Conservation (phyloP, 2,888 invertebrate genomes). For the Coelinius sp. region DNA sequence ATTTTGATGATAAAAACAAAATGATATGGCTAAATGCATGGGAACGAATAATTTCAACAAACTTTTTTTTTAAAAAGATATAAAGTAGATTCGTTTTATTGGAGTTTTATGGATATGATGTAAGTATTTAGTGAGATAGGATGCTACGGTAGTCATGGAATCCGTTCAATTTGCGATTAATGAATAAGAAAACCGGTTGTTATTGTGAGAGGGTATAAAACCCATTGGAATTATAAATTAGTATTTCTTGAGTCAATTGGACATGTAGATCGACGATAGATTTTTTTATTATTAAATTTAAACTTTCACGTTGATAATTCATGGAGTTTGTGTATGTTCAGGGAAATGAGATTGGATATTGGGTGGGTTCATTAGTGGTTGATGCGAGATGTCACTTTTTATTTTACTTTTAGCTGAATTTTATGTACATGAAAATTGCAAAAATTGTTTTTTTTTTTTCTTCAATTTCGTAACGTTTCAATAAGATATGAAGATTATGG, state of each 20-base stretch:
- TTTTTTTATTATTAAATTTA: constrained; percentile 10
- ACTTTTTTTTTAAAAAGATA: neutral
- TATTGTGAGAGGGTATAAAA: neutral
- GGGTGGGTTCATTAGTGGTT: neutral
- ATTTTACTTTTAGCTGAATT: neutral
- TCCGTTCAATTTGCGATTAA: constrained; percentile 2
- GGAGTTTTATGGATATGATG: constrained; percentile 2
- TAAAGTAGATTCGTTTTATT: neutral
- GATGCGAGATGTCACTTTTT: neutral
- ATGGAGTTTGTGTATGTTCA: neutral
- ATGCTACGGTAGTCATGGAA: neutral
- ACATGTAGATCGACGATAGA: constrained; percentile 10
- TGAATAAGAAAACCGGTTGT: constrained; percentile 10
- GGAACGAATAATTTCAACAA: neutral
- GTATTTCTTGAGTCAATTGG: neutral
- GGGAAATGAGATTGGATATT: neutral
- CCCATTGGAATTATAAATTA: neutral
- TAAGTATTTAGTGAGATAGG: neutral
- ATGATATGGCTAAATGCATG: neutral
- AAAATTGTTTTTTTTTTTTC: no score
- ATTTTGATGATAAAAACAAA: neutral
- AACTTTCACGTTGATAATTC: neutral
- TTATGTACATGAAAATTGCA: neutral
- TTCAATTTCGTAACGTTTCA: neutral
- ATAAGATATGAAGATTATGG: neutral